Percentiles rank a stretch among this genome's conserved stretches.
These are phyloP conservation scores for Pteruthius melanotis DNA, from an alignment of 2,113 vertebrate genomes.

Conservation along the genomic window DNA sequence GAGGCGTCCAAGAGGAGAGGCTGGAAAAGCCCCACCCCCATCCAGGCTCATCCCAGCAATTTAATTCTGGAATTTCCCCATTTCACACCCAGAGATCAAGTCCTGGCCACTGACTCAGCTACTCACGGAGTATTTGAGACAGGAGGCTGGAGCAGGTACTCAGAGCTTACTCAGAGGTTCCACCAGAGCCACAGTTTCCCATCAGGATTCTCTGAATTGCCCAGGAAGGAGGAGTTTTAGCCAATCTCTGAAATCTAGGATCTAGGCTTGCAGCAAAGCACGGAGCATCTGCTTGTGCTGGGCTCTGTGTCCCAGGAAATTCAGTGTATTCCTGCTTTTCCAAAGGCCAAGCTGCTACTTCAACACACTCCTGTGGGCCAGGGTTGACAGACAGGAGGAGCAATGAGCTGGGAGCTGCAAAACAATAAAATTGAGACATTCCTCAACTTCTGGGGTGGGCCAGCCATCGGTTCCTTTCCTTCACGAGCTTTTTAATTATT, in stretches of 20 bases:
- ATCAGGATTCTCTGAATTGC: neutral
- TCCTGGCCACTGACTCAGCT: neutral
- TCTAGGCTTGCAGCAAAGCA: neutral
- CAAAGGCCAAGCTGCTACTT: slow-evolving; percentile 65
- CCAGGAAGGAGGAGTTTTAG: neutral
- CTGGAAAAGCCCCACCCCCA: neutral
- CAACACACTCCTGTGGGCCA: slow-evolving; percentile 80
- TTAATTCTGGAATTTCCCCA: fast-evolving
- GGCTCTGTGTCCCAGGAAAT: neutral
- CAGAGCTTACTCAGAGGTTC: neutral
- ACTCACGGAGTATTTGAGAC: neutral
- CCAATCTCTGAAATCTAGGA: neutral
- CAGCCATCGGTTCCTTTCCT: neutral
- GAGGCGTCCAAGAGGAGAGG: neutral
- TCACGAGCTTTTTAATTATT: neutral
- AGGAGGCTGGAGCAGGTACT: neutral
- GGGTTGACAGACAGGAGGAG: slow-evolving; percentile 74
- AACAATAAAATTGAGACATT: neutral
- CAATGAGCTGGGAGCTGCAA: slow-evolving; percentile 80
- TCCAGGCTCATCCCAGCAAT: neutral
- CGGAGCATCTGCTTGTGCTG: neutral
- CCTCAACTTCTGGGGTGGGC: neutral
- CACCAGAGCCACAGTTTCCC: neutral
- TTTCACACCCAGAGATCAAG: neutral
- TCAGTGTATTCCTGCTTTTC: neutral